phyloP scores from a whole-genome alignment of 1,140 invertebrate species.

The Odontomachus brunneus region DNA sequence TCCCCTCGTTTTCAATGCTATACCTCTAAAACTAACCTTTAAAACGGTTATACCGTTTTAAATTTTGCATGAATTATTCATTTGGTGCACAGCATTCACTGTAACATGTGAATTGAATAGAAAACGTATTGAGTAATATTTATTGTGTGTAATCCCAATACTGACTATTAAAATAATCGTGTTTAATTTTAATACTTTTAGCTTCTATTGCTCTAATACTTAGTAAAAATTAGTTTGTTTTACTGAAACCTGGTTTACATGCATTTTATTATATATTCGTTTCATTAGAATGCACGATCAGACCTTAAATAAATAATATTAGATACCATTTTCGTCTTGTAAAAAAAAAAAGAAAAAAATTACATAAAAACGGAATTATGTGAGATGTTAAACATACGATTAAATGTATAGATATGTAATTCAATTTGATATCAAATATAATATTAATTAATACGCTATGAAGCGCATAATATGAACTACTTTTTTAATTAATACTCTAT shows the following conservation, averaged over 20 bases:
- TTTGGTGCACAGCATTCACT: constrained; percentile 4
- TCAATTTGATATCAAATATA: neutral
- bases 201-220: neutral
- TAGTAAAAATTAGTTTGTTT: neutral
- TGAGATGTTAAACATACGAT: neutral
- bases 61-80: constrained; percentile 28
- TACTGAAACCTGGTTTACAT: neutral
- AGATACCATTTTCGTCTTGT: neutral
- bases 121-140: neutral
- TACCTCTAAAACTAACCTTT: too few species aligned
- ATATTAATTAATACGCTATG: neutral
- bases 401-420: neutral
- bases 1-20: neutral
- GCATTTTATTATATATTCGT: constrained; percentile 15
- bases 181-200: neutral
- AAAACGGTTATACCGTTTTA: neutral
- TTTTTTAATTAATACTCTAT: constrained; percentile 41
- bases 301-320: neutral
- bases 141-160: neutral
- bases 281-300: constrained; percentile 18
- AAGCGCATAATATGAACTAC: constrained; percentile 5
- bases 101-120: neutral
- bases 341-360: neutral
- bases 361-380: neutral
- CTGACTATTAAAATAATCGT: neutral